Evolutionary conservation across 2,113 vertebrate species (phyloP), one percentile per base, ranked within the genome.

Genomic region (Oxyura jamaicensis): DNA sequence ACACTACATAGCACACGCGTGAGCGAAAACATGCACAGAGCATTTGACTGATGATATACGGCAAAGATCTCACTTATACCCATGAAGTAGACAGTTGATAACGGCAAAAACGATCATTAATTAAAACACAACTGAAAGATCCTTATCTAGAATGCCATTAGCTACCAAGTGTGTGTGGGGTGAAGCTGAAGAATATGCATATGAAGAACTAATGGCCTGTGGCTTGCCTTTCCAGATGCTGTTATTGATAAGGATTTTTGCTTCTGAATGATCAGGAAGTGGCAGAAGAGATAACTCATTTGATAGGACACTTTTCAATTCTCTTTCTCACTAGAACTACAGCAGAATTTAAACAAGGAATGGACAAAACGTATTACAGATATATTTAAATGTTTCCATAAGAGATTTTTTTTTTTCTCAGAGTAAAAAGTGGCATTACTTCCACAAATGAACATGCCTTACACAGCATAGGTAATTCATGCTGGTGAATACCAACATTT

Each of bases 111-210:
- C n/a, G 52, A 50, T 84, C 53, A 65, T 89, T 88, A 92, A 94
- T 95, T 95, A 93, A 91, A 60, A 73, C 41, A 75, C 36, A 92
- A 63, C 56, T 82, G 80, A 53, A 93, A 90, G 80, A 96, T 93
- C 60, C 74, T 83, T 95, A 91, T 96, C 92, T 90, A 44, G 56
- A 81, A 79, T 36, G 62, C 48, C 76, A 92, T 92, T 95, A 88
- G 60, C 58, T 76, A 56, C 56, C 83, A 86, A 88, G 50, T 2
- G 1, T 39, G 56, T 1, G 8, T 23, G 10, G 62, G 66, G 69
- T 74, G 44, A 88, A 92, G 39, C 29, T 86, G 79, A 93, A 90
- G 88, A 79, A 78, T 90, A 76, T 26, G 81, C 29, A 74, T 36
- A n/a, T 3, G 55, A 84, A 82, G 86, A 94, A 55, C 56, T 94